Base-by-base conservation (phyloP, 2,888 invertebrate species). In the Allygus modestus region DNA sequence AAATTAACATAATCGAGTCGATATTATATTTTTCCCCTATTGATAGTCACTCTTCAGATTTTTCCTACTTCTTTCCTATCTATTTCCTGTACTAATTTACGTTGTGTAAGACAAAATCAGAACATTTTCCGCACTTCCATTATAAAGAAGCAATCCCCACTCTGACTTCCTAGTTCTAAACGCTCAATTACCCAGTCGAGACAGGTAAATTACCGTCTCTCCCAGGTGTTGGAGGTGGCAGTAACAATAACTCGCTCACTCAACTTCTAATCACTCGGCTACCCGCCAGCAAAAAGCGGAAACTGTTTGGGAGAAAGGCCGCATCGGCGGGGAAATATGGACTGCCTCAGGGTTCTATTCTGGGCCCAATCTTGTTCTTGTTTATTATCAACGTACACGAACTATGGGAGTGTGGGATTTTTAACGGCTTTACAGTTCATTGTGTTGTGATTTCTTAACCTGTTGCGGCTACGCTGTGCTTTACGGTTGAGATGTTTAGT, bases 341-440 rank as follows among this genome's bases (percentile, higher is more conserved):
- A 41, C 15, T 15, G 75, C 75, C 75, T 17, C 75, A 77, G 75
- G 75, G 75, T 46, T 46, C 75, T 46, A 77, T 77, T 77, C 75
- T 77, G 75, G 75, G 75, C 0, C 75, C 75, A 46, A 77, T 77
- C 41, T 41, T 77, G 46, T 77, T 77, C 75, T 77, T 77, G 75
- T 77, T 77, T 77, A 77, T 77, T 77, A 77, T 77, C 41, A 43
- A 15, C 46, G n/a, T 28, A 41, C 75, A 46, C 46, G 75, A 77
- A 77, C 75, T 51, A 51, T 46, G 75, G 51, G 75, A 77, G 75
- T 77, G 75, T 77, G 75, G 75, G 75, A 77, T 77, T 77, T 77
- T 77, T 46, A 41, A 77, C 46, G 43, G 23, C 28, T 77, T 77
- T 77, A 77, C 75, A 77, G 46, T 77, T 41, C 75, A 77, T 77